Evolutionary conservation across 2,888 invertebrate genomes (phyloP), one percentile per base, ranked within the genome.

Genomic region (Eilema griseolum): DNA sequence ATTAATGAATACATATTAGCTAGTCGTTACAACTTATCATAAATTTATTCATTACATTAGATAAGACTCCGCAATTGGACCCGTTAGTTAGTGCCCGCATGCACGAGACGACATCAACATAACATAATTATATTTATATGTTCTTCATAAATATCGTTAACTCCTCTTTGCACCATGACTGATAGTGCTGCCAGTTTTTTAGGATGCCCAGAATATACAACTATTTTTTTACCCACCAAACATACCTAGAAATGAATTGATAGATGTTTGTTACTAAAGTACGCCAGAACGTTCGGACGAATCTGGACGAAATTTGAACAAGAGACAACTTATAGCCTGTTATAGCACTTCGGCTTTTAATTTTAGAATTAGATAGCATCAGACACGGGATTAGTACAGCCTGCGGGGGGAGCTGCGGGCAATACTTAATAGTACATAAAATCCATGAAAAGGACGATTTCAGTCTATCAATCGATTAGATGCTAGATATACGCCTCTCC

Each of bases 11-110:
- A 66, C 31, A 57, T 69, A 70, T 62, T 61, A 66, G 57, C 67
- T 72, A 72, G 41, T 63, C 60, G 57, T 70, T 41, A 61, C 66
- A 73, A 62, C 63, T 75, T 81, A 83, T 83, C 78, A 78, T 79
- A 77, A 74, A 69, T 74, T 76, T 77, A 77, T 79, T 86, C 82
- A 84, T 79, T 79, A 73, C 20, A 41, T 72, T 71, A 80, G 79
- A 85, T 84, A 86, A 78, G 71, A 23, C 67, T 74, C 85, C 83
- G 84, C 82, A 79, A 80, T 74, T 62, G 31, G 65, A 75, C 74
- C 85, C 77, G 84, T 85, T 85, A 85, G 24, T 72, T 75, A 70
- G 37, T 37, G 74, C 66, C 61, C 60, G 26, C 59, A 70, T 73
- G 68, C 62, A 80, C 71, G 73, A 67, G 33, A 31, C 14, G 14